Base-by-base conservation (phyloP, 2,113 vertebrate species). In the Mus pahari region DNA sequence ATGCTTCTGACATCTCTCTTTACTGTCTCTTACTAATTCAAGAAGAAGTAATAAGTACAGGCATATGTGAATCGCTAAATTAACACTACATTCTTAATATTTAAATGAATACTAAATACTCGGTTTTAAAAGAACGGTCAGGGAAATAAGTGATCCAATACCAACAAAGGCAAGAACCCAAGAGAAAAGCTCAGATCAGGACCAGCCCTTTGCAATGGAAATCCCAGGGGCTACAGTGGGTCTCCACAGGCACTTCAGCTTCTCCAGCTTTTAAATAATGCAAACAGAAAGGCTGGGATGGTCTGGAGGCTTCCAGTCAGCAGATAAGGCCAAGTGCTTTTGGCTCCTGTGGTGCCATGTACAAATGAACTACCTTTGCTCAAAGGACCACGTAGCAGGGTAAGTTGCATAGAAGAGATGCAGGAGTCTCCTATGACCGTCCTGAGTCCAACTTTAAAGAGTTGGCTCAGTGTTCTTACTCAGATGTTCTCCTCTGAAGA, bases 401-500 rank as follows among this genome's bases (percentile, higher is more conserved):
- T 50, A 60, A 55, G 13, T 22, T 36, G 2, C 36, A 45, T 9
- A n/a, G 74, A 58, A 53, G 83, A 58, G 91, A 90, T 55, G 16
- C 0, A 1, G 60, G 64, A 55, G 33, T 42, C 16, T 55, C 58
- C 48, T 14, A 5, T 39, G 62, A 78, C 50, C 50, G 19, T 33
- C 55, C 53, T 20, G 1, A 6, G 26, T 11, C 48, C 42, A 17
- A 86, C 62, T 90, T 91, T 92, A 62, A 31, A 91, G 92, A 79
- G 70, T 70, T 45, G n/a, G 31, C 86, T 87, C 91, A 70, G 96
- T 93, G 92, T 71, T 55, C 48, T 24, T 60, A 26, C 86, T 92
- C 92, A 91, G 62, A 91, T 75, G 64, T 77, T 87, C 45, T 90
- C 88, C 66, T 97, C 92, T 97, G 95, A 95, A 96, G 87, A 86